Base-by-base conservation (phyloP, 2,797 vertebrate species). In the Clamator glandarius region DNA sequence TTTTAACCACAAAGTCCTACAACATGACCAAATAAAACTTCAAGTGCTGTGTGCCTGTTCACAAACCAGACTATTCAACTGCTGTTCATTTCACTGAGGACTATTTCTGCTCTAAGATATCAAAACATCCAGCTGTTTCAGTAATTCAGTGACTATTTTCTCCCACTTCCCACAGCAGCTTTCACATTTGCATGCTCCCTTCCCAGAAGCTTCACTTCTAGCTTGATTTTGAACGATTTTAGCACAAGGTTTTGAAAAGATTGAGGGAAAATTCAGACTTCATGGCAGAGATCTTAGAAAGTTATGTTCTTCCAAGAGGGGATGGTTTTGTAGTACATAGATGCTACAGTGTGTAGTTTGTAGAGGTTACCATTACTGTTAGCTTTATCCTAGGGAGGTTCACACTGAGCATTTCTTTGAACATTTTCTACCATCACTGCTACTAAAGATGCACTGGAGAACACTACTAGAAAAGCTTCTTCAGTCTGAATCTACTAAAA, bases 121-220 rank as follows among this genome's bases (percentile, higher is more conserved):
- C 84, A 64, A 81, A 86, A n/a, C 25, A 66, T 5, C 23, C 48
- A 72, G 25, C 28, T 86, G 54, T 58, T 86, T 66, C 59, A 46
- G 14, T 35, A 51, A n/a, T 89, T 75, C 2, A 2, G 19, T 26
- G 35, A 28, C 8, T 86, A 14, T 75, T 54, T 89, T 46, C 7
- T 18, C n/a, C 21, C 0, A 3, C 19, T 26, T 76, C 63, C 15
- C 39, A 67, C 36, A 69, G 8, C 21, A 72, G 26, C 28, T 36
- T 85, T 81, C 1, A 1, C 14, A 54, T 36, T 46, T 41, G 41
- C 15, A 20, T 0, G 0, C 31, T 66, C 15, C 10, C 21, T 64
- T 57, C 35, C 26, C 62, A 21, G 23, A 72, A 23, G 20, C 42
- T 67, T 79, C 39, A 21, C 50, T 57, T 18, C 19, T 10, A 63